Evolutionary conservation across 2,113 vertebrate species (phyloP).

Genomic region (Phrynocephalus versicolor): DNA sequence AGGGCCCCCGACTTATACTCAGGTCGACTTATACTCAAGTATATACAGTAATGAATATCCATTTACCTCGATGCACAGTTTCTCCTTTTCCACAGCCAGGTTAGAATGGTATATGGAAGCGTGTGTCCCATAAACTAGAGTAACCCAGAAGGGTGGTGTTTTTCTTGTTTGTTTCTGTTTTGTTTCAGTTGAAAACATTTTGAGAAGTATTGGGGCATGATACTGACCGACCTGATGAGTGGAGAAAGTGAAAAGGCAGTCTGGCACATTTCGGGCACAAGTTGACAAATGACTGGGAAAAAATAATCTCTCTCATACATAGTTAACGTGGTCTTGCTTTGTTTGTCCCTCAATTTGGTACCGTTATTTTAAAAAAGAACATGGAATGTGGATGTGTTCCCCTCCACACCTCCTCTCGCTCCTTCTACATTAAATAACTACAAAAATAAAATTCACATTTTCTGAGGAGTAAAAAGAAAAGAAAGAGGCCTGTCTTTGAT

Average conservation of each 20-base stretch:
- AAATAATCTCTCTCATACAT: conserved; percentile 57
- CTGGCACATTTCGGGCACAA: conserved; percentile 43
- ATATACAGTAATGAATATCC: not conserved
- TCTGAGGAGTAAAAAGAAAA: conserved; percentile 45
- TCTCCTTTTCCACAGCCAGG: not conserved
- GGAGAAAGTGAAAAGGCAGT: conserved; percentile 8
- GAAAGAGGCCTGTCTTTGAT: conserved; percentile 64
- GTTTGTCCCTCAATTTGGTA: conserved; percentile 45
- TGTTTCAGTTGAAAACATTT: not conserved
- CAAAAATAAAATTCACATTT: conserved; percentile 45
- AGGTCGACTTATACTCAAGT: too few relatives aligned
- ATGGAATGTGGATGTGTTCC: conserved; percentile 38
- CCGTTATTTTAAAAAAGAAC: conserved; percentile 70
- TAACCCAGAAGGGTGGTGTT: too few relatives aligned
- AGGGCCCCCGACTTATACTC: too few relatives aligned
- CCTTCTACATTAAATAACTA: conserved; percentile 61
- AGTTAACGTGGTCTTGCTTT: conserved; percentile 62
- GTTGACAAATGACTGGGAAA: conserved; percentile 50
- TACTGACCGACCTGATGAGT: conserved; percentile 52
- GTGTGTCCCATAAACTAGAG: not conserved
- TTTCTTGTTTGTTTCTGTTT: too few relatives aligned
- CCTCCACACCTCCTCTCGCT: not conserved
- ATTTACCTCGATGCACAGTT: not conserved
- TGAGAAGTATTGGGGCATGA: conserved; percentile 22
- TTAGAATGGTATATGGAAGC: not conserved